These are phyloP conservation scores for Cantharis rufa DNA, from an alignment of 2,888 invertebrate species.

Conservation along the genomic window DNA sequence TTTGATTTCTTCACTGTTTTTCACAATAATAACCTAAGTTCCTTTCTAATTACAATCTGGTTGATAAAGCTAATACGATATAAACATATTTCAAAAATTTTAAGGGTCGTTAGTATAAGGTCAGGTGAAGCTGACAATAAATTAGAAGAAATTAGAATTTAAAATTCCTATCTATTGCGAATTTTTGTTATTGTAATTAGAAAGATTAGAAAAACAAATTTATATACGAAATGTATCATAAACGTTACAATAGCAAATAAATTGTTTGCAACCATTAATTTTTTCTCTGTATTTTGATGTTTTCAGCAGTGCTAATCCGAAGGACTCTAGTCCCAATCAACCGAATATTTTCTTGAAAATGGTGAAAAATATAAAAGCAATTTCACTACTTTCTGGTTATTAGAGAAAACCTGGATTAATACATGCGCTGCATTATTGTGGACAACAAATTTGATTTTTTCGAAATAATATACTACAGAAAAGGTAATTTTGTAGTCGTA, in stretches of 20 bases:
- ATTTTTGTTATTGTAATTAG: conserved; percentile 28
- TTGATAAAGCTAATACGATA: not conserved
- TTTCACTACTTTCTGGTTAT: too few relatives aligned
- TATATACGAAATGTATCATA: conserved; percentile 49
- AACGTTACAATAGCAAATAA: conserved; percentile 50
- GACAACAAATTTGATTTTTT: too few relatives aligned
- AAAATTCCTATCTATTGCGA: conserved; percentile 31
- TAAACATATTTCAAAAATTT: not conserved
- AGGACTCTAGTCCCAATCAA: too few relatives aligned
- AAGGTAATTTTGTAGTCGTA: too few relatives aligned
- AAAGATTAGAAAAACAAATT: conserved; percentile 36
- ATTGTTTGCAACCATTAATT: conserved; percentile 46
- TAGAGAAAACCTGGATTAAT: too few relatives aligned
- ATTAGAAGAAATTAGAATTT: conserved; percentile 27
- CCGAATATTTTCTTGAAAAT: too few relatives aligned
- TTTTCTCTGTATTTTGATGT: not conserved
- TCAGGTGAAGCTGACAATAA: conserved; percentile 39
- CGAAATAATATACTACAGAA: too few relatives aligned
- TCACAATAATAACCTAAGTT: not conserved
- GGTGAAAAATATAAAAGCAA: too few relatives aligned
- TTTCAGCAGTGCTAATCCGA: too few relatives aligned
- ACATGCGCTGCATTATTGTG: too few relatives aligned
- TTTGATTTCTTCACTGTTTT: not conserved
- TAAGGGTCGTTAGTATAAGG: conserved; percentile 25
- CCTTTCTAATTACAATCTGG: not conserved